Base-by-base conservation (phyloP, 2,888 invertebrate genomes). In the Mongoloraphidia duomilia region DNA sequence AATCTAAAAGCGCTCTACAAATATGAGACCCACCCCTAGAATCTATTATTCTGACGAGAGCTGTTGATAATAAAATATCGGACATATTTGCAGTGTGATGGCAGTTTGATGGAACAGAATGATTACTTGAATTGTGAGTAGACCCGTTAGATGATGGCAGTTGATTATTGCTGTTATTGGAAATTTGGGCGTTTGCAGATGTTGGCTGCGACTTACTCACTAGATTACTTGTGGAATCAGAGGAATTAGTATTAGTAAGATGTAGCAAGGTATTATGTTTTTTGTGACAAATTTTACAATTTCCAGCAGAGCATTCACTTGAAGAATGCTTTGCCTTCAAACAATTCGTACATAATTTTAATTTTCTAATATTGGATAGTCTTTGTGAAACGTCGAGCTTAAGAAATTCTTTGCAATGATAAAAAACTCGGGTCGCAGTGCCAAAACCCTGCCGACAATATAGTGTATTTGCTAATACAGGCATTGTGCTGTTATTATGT, bases 1-100 rank as follows among this genome's bases (percentile, higher is more conserved):
- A 49, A 40, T 56, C 56, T 33, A 57, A 49, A 6, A 57, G 40
- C 8, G 53, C 54, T 41, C 57, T 51, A 49, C 55, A 55, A 9
- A 35, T 47, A 9, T 38, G 41, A 26, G 38, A 34, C n/a, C 49
- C 49, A 12, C 54, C 53, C 12, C 47, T 12, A 9, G 35, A 11
- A 44, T 53, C 50, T 12, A 43, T 10, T 9, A 55, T 26, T 3
- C 50, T 34, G 5, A 56, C 48, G 10, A 26, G 49, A 9, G 54
- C 57, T 34, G 57, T 57, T 9, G 54, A 44, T 35, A 41, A 44
- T n/a, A 41, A n/a, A n/a, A n/a, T n/a, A n/a, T n/a, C n/a, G n/a
- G n/a, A n/a, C n/a, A n/a, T n/a, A n/a, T n/a, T n/a, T n/a, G n/a
- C n/a, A n/a, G n/a, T n/a, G n/a, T n/a, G n/a, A n/a, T n/a, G n/a